Conservation (phyloP, 2,888 invertebrate genomes). For the Pyralis farinalis region DNA sequence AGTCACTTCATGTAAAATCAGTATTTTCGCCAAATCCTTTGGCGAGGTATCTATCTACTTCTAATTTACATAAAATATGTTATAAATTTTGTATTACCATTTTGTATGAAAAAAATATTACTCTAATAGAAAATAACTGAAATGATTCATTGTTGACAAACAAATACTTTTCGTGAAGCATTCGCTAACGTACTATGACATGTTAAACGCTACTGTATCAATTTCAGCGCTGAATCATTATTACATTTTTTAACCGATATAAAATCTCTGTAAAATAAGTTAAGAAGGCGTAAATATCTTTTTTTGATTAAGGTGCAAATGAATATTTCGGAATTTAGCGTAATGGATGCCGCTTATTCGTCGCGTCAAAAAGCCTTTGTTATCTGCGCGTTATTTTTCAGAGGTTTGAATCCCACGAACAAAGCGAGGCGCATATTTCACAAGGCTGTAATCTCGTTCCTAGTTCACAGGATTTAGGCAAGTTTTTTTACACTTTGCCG, state of each 20-base stretch:
- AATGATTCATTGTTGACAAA: no score
- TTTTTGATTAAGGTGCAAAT: slow-evolving; percentile 42
- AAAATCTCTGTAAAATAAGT: slow-evolving; percentile 16
- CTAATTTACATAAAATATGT: no score
- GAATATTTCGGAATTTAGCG: slow-evolving; percentile 47
- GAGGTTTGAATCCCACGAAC: slow-evolving; percentile 59
- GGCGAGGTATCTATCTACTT: no score
- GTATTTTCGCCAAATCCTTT: no score
- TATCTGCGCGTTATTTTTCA: slow-evolving; percentile 70
- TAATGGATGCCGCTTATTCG: slow-evolving; percentile 46
- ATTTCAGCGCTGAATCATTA: background rate
- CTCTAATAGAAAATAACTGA: no score
- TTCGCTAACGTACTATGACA: no score
- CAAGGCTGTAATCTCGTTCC: slow-evolving; percentile 64
- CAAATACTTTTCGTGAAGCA: no score
- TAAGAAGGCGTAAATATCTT: slow-evolving; percentile 28
- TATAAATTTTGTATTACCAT: no score
- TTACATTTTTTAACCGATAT: background rate
- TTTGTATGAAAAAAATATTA: no score
- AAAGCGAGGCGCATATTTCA: slow-evolving; percentile 71
- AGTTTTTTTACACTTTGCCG: slow-evolving; percentile 51
- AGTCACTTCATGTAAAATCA: no score
- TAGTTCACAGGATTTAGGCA: slow-evolving; percentile 56
- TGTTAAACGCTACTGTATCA: no score
- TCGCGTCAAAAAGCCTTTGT: slow-evolving; percentile 65